Percentiles rank a stretch among this genome's conserved stretches.
Evolutionary conservation across 2,797 vertebrate genomes (phyloP).

Genomic region (Clarias fuscus): DNA sequence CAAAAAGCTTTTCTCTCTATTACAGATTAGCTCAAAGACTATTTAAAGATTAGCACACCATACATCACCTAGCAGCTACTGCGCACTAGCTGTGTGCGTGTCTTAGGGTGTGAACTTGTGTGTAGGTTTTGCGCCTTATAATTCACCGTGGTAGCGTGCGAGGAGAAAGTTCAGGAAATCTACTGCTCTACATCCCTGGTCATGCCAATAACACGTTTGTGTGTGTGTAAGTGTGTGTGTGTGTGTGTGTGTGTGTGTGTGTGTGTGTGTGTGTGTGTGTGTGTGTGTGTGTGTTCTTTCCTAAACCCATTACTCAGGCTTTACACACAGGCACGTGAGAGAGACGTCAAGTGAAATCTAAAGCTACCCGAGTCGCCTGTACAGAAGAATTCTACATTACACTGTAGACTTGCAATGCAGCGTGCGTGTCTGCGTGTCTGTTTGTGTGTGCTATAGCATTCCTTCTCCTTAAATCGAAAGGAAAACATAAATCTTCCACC

Average conservation of each 20-base stretch:
- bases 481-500: slow-evolving; percentile 52
- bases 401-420: neutral
- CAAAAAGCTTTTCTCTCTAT: slow-evolving; percentile 17
- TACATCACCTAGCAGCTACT: slow-evolving; percentile 2
- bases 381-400: neutral
- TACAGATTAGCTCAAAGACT: slow-evolving; percentile 1
- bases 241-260: neutral
- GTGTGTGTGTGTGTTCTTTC: no score
- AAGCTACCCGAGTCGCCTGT: neutral
- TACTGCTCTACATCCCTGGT: neutral
- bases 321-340: neutral
- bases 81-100: neutral
- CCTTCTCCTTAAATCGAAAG: slow-evolving; percentile 63
- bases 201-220: neutral
- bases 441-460: slow-evolving; percentile 14
- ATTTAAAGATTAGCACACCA: neutral
- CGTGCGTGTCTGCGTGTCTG: slow-evolving; percentile 18
- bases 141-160: neutral
- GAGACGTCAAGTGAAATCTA: neutral
- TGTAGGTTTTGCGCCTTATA: slow-evolving; percentile 1
- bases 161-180: neutral
- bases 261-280: no score
- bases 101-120: slow-evolving; percentile 15
- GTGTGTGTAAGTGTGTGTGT: neutral
- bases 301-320: neutral